Percentiles rank a stretch among this genome's conserved stretches.
phyloP scores from a whole-genome alignment of 1,140 invertebrate genomes.

The Cyrtorhinus lividipennis region DNA sequence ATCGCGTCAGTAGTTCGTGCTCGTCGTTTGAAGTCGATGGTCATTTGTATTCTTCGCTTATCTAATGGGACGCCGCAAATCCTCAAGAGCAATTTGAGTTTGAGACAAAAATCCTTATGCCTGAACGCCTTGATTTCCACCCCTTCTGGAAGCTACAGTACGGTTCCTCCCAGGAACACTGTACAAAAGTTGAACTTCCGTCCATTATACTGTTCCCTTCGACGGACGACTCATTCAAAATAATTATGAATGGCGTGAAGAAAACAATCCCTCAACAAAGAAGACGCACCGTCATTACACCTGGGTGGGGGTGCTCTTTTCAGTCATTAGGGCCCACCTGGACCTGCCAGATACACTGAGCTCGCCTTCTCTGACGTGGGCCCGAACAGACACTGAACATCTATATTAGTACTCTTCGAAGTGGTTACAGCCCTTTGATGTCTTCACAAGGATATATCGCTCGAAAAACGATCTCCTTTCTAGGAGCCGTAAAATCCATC shows the following conservation, averaged over 20 bases:
- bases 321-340: background rate
- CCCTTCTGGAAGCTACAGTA: background rate
- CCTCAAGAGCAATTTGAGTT: background rate
- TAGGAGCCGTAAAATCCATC: too few relatives aligned
- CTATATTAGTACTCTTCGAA: background rate
- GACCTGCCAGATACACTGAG: too few relatives aligned
- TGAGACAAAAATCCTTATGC: background rate
- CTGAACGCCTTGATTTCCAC: background rate
- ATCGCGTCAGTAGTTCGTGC: background rate
- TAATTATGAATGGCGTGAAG: background rate
- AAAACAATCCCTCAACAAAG: background rate
- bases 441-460: too few relatives aligned
- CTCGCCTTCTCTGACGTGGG: too few relatives aligned
- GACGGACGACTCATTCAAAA: background rate
- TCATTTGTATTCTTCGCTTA: background rate
- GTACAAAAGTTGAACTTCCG: background rate
- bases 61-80: background rate
- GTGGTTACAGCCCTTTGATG: background rate
- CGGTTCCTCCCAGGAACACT: background rate
- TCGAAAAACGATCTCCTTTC: too few relatives aligned
- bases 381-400: background rate
- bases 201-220: too few relatives aligned
- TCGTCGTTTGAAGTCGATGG: background rate
- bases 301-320: background rate
- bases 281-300: background rate